These are phyloP conservation scores for Empidonax traillii DNA, from an alignment of 2,113 vertebrate species.

Conservation along the genomic window DNA sequence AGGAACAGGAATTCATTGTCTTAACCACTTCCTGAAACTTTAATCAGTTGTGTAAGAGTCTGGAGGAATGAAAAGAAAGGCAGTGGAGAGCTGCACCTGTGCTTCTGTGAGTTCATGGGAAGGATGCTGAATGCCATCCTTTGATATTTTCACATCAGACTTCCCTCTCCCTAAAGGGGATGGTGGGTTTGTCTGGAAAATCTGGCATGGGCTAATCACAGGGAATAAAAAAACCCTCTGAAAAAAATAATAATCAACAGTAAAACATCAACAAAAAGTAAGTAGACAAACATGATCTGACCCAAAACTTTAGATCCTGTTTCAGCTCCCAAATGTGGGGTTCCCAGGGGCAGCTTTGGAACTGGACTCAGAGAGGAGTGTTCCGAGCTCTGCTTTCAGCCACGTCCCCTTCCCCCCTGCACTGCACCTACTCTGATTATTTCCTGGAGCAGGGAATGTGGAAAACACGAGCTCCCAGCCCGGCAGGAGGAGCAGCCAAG, in stretches of 20 bases:
- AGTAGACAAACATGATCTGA: background rate
- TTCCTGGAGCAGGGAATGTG: rapidly evolving
- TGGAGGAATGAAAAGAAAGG: background rate
- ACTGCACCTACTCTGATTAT: background rate
- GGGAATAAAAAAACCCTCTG: rapidly evolving
- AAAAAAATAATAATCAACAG: background rate
- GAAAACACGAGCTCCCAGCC: background rate
- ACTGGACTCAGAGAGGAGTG: rapidly evolving
- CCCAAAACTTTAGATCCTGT: background rate
- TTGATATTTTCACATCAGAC: background rate
- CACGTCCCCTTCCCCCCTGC: background rate
- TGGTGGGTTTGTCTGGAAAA: background rate
- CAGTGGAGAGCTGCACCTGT: background rate
- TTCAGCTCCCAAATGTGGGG: background rate
- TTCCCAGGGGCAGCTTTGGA: background rate
- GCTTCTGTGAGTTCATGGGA: background rate
- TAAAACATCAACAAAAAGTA: background rate
- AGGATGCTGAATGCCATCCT: background rate
- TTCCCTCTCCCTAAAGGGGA: background rate
- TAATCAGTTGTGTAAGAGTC: background rate
- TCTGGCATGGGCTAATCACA: background rate
- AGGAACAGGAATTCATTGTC: background rate
- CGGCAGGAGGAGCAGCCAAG: background rate
- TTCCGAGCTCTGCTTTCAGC: background rate
- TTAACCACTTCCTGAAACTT: background rate